Conservation (phyloP, 2,797 vertebrate species). For the Scolopax rusticola region DNA sequence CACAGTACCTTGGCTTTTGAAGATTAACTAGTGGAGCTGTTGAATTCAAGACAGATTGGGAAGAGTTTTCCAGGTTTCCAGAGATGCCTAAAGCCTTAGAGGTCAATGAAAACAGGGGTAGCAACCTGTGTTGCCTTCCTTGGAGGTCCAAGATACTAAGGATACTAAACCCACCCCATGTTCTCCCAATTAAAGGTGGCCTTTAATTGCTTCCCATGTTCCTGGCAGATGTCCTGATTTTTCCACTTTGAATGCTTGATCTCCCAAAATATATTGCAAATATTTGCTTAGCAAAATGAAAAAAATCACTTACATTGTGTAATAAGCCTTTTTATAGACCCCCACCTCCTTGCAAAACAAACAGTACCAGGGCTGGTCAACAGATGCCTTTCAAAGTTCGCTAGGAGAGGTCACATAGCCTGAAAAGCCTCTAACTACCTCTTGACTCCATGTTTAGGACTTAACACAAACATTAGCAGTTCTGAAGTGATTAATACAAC, state of each 20-base stretch:
- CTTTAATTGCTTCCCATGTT: background rate
- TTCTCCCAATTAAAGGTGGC: background rate
- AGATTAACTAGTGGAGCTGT: background rate
- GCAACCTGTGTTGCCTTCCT: background rate
- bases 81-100: background rate
- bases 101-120: background rate
- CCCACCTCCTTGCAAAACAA: constrained; percentile 55
- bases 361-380: constrained; percentile 26
- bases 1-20: background rate
- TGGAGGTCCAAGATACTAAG: background rate
- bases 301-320: constrained; percentile 77
- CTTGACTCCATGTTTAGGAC: background rate
- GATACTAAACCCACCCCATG: background rate
- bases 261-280: constrained; percentile 73
- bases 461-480: background rate
- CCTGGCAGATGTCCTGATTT: constrained; percentile 10
- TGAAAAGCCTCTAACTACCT: background rate
- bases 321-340: constrained; percentile 67
- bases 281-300: constrained; percentile 79
- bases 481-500: background rate
- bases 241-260: constrained; percentile 38
- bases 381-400: constrained; percentile 47
- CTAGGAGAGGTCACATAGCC: constrained; percentile 16
- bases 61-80: background rate
- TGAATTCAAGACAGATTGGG: background rate